Evolutionary conservation across 2,888 invertebrate species (phyloP).

Genomic region (Doris montereyensis): DNA sequence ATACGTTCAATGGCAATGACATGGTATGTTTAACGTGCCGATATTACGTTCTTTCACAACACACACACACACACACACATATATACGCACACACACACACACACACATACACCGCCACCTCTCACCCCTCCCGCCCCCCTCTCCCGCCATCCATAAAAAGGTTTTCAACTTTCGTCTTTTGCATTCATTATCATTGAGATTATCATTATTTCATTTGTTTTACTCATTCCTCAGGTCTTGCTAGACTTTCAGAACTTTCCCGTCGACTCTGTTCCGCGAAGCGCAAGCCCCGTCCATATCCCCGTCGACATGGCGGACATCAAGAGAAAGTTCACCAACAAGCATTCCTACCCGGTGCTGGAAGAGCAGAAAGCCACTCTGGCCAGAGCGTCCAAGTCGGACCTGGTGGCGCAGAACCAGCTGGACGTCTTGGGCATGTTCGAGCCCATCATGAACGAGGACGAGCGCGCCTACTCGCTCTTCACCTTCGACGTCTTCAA

Average conservation of each 20-base stretch:
- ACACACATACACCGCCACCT: too few species aligned
- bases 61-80: too few species aligned
- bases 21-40: too few species aligned
- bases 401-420: background rate
- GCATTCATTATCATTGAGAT: background rate
- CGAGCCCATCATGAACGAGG: conserved; percentile 31
- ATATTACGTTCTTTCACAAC: too few species aligned
- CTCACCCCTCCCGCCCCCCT: too few species aligned
- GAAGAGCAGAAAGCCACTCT: conserved; percentile 2
- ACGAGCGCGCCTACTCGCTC: conserved; percentile 27
- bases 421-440: conserved; percentile 27
- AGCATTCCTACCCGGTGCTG: background rate
- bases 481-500: conserved; percentile 35
- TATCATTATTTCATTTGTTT: background rate
- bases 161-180: background rate
- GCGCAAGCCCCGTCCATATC: conserved; percentile 11
- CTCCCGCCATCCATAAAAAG: too few species aligned
- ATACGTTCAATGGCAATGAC: too few species aligned
- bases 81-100: too few species aligned
- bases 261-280: conserved; percentile 15
- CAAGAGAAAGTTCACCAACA: conserved; percentile 11
- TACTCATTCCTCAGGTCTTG: conserved; percentile 11
- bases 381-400: background rate
- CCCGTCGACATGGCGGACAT: conserved; percentile 21
- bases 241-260: conserved; percentile 38